These are phyloP conservation scores for Aphelinus certus DNA, from an alignment of 1,140 invertebrate species.

Conservation along the genomic window DNA sequence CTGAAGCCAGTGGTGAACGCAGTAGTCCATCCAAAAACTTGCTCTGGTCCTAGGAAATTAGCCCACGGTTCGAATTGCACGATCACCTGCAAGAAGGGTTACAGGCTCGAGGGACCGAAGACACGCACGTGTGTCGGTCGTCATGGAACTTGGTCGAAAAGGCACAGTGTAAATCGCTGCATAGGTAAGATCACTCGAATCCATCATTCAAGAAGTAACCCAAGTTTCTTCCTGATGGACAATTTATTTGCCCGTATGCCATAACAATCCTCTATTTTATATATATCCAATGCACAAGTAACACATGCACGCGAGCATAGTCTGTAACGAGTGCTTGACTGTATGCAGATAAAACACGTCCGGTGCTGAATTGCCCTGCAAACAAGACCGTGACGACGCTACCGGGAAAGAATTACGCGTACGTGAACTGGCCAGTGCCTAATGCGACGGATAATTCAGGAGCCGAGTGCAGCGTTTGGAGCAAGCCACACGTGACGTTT, in stretches of 20 bases:
- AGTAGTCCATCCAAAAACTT: conserved; percentile 63
- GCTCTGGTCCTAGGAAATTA: conserved; percentile 62
- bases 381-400: conserved; percentile 61
- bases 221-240: too few species aligned
- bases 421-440: conserved; percentile 67
- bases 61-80: conserved; percentile 68
- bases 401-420: conserved; percentile 66
- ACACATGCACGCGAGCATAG: background rate
- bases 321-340: background rate
- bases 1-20: conserved; percentile 65
- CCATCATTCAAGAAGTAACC: too few species aligned
- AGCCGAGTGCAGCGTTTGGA: conserved; percentile 46
- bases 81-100: conserved; percentile 69
- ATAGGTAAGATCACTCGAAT: conserved; percentile 57
- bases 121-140: conserved; percentile 62
- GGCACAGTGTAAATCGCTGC: conserved; percentile 61
- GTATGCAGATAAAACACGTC: conserved; percentile 66
- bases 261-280: background rate
- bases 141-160: conserved; percentile 65
- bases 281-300: background rate
- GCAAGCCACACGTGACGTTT: conserved; percentile 51
- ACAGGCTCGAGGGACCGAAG: conserved; percentile 64
- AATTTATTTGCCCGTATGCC: too few species aligned
- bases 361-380: conserved; percentile 66
- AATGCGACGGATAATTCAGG: conserved; percentile 51